Conservation (phyloP, 2,113 vertebrate genomes). For the Sinocyclocheilus anophthalmus region DNA sequence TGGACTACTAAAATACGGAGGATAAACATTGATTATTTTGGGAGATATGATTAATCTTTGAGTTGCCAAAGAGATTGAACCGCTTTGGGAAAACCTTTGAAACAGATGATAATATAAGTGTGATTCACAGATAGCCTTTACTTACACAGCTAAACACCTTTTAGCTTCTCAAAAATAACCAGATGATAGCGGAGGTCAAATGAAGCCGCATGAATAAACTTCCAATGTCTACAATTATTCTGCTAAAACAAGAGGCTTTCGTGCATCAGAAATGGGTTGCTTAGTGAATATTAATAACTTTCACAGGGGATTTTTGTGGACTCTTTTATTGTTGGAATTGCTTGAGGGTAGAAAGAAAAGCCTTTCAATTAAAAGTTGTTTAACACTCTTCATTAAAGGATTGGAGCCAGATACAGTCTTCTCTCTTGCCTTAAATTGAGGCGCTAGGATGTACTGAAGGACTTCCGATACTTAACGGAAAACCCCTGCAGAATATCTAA, state of each 20-base stretch:
- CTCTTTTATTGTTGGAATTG: conserved; percentile 59
- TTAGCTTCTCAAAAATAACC: neutral
- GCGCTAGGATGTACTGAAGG: neutral
- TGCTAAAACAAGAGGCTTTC: neutral
- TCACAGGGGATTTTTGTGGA: conserved; percentile 47
- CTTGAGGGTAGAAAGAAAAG: conserved; percentile 63
- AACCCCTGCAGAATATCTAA: neutral
- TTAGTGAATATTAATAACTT: conserved; percentile 62
- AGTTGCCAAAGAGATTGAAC: neutral
- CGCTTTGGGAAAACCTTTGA: neutral
- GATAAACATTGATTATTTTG: too few relatives aligned
- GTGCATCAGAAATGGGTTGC: conserved; percentile 38
- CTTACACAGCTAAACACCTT: neutral
- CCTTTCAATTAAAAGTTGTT: conserved; percentile 70
- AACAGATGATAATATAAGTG: neutral
- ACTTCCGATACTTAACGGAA: neutral
- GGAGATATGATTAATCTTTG: too few relatives aligned
- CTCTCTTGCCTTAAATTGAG: conserved; percentile 1
- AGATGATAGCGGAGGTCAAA: conserved; percentile 6
- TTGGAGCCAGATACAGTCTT: conserved; percentile 8
- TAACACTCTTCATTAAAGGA: conserved; percentile 57
- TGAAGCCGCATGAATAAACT: conserved; percentile 3
- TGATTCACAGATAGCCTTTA: neutral
- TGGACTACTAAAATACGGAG: neutral
- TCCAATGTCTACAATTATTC: conserved; percentile 22